phyloP scores from a whole-genome alignment of 1,140 invertebrate genomes.

The Agraylea sexmaculata region DNA sequence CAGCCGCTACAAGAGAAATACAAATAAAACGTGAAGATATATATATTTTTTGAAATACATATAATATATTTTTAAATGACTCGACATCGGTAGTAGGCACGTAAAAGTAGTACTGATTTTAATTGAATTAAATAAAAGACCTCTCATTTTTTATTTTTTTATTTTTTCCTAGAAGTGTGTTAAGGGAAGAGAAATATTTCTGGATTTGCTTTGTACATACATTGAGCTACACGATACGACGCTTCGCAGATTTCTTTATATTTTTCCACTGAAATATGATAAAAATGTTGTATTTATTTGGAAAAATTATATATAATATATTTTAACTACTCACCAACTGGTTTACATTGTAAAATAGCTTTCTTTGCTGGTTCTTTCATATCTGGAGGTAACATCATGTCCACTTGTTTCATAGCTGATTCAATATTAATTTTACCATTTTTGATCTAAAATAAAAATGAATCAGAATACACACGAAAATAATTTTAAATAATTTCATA shows the following conservation, averaged over 20 bases:
- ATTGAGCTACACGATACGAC: conserved; percentile 32
- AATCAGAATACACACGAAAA: conserved; percentile 1
- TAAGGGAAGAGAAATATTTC: conserved; percentile 31
- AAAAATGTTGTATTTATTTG: too few species aligned
- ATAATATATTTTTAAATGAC: too few species aligned
- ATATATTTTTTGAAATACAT: too few species aligned
- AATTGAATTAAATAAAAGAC: too few species aligned
- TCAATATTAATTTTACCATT: conserved; percentile 38
- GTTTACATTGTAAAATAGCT: conserved; percentile 30
- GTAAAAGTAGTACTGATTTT: too few species aligned
- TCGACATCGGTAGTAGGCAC: too few species aligned
- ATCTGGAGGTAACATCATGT: conserved; percentile 35
- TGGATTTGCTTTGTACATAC: conserved; percentile 33
- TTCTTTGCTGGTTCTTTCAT: conserved; percentile 35
- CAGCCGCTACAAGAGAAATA: too few species aligned
- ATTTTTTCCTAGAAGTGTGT: too few species aligned
- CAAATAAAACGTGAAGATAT: too few species aligned
- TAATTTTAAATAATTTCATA: too few species aligned
- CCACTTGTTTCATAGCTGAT: conserved; percentile 34
- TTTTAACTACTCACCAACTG: conserved; percentile 29
- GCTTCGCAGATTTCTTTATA: conserved; percentile 37
- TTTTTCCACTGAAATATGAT: conserved; percentile 31
- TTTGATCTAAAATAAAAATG: conserved; percentile 29
- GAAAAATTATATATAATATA: conserved; percentile 6
- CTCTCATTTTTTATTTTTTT: too few species aligned